These are phyloP conservation scores for Prinia subflava DNA, from an alignment of 2,113 vertebrate genomes.

Conservation along the genomic window DNA sequence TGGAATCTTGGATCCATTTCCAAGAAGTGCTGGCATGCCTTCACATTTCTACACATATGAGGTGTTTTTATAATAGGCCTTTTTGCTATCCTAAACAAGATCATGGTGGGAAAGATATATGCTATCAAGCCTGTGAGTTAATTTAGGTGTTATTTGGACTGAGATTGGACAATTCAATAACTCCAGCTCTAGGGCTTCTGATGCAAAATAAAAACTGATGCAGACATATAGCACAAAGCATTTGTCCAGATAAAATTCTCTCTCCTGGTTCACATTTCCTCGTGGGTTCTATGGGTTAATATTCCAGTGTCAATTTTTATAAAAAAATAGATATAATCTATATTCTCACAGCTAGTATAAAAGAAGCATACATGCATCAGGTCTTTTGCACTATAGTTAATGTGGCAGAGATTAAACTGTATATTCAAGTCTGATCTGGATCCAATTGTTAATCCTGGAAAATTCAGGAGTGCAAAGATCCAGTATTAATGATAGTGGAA, in stretches of 20 bases:
- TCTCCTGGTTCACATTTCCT: not conserved
- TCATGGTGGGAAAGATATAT: not conserved
- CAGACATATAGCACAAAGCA: not conserved
- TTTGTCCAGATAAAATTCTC: not conserved
- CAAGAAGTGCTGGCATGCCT: not conserved
- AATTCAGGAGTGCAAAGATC: not conserved
- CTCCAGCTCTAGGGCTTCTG: not conserved
- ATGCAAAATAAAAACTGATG: not conserved
- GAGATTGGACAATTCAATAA: not conserved
- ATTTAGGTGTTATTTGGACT: not conserved
- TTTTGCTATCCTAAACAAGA: not conserved
- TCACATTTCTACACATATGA: not conserved
- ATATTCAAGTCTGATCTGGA: not conserved
- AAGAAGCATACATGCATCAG: not conserved
- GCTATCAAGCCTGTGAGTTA: not conserved
- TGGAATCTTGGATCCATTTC: conserved; percentile 11
- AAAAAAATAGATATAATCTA: not conserved
- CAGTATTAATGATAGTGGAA: not conserved
- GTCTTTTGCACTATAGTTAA: not conserved
- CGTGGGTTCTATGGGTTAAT: not conserved
- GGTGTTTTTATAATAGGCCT: conserved; percentile 12
- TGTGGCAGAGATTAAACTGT: not conserved
- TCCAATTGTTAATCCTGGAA: not conserved
- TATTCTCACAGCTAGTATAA: not conserved
- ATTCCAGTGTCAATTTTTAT: not conserved